A percentile compares a stretch with the other conserved stretches of the same genome.
Evolutionary conservation across 2,113 vertebrate genomes (phyloP).

Genomic region (Myotis yumanensis): DNA sequence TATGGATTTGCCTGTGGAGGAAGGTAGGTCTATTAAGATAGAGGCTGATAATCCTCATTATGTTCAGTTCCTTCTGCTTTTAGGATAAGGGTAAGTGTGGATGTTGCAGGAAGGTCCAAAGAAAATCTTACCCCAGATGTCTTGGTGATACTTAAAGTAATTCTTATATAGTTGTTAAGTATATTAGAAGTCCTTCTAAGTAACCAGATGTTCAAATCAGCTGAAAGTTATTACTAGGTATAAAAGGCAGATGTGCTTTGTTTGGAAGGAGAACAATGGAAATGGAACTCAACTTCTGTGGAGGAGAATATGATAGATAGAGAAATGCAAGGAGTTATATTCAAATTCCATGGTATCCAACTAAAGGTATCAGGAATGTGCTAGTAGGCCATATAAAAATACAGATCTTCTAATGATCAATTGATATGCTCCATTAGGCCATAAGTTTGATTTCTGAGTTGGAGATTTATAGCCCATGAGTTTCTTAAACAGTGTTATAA

Average conservation of each 20-base stretch:
- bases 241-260: background rate
- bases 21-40: background rate
- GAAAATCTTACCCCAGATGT: background rate
- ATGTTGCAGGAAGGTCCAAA: background rate
- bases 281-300: background rate
- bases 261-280: background rate
- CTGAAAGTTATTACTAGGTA: background rate
- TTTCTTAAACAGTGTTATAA: background rate
- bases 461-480: background rate
- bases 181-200: background rate
- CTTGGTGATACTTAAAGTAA: background rate
- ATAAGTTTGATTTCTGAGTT: background rate
- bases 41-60: background rate
- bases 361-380: background rate
- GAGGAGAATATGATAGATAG: background rate
- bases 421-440: background rate
- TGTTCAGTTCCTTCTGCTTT: background rate
- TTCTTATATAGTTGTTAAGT: background rate
- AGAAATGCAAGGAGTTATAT: background rate
- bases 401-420: background rate
- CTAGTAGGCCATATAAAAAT: background rate
- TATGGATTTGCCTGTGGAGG: background rate
- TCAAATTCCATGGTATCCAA: background rate
- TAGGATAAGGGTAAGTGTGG: background rate
- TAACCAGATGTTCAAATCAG: background rate